Evolutionary conservation across 2,888 invertebrate genomes (phyloP), one percentile per base, ranked within the genome.

Genomic region (Zygogramma bicolorata): DNA sequence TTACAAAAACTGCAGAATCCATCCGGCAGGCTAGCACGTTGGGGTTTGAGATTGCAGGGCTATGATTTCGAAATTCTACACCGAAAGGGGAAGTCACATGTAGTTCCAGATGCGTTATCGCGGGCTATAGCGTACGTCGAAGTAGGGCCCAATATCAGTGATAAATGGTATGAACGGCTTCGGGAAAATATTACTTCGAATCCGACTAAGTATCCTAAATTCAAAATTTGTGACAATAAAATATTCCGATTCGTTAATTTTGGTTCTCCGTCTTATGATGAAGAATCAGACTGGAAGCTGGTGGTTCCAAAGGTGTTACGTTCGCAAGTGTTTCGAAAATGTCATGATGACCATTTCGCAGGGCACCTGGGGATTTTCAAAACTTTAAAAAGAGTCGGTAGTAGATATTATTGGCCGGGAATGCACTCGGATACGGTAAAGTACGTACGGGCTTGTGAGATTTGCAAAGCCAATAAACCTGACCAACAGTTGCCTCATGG

Each of bases 1-100:
- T 59, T 78, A n/a, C 53, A 71, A 38, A 59, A 58, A 46, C 38
- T 75, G 3, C 71, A 78, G 62, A 69, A 75, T 68, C 77, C 76
- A 4, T n/a, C 40, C 5, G 75, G 76, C 2, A 38, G 74, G 34
- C 29, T 78, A 8, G 71, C 65, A 22, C 29, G 77, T 20, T 78
- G 75, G 76, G n/a, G 20, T 6, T 29, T 75, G n/a, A 49, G 27
- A 27, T 27, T 74, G 7, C 69, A 72, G 31, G 42, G 58, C 3
- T 71, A 61, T 40, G 62, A 75, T 38, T 77, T 68, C 18, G 18
- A 53, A 15, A 60, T 74, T 27, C 3, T 40, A 3, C 71, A 71
- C 27, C 13, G 68, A 10, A 71, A 65, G 70, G n/a, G n/a, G n/a
- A n/a, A n/a, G n/a, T n/a, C n/a, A n/a, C n/a, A n/a, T n/a, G n/a